Conservation (phyloP, 2,888 invertebrate species). For the Eupithecia insigniata region DNA sequence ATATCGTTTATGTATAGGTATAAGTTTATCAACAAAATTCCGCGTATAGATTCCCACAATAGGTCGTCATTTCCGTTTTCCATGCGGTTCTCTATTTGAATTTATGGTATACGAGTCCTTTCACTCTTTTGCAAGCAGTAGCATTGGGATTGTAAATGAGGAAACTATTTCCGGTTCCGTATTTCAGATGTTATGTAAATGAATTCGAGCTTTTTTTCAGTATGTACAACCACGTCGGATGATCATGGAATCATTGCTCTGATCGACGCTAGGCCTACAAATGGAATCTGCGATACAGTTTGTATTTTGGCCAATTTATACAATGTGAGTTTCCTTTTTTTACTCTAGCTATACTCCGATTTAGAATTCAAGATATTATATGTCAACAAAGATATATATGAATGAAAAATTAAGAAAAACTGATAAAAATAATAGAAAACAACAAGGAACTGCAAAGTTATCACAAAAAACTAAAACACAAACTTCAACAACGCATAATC, state of each 20-base stretch:
- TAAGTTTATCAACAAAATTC: not conserved
- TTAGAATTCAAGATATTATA: no score
- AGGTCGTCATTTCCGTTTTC: not conserved
- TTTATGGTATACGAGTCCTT: not conserved
- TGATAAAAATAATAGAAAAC: no score
- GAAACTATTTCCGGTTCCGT: not conserved
- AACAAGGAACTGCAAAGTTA: no score
- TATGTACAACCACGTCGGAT: conserved; percentile 67
- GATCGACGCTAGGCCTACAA: conserved; percentile 70
- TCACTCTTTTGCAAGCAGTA: not conserved
- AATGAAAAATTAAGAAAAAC: no score
- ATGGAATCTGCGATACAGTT: conserved; percentile 70
- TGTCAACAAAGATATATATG: no score
- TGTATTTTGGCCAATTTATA: conserved; percentile 73
- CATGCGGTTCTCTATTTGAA: not conserved
- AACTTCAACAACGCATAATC: no score
- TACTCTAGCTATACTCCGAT: no score
- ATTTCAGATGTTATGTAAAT: not conserved
- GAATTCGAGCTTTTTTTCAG: conserved; percentile 49
- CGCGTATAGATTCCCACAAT: not conserved
- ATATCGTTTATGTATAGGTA: not conserved
- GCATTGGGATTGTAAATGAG: not conserved
- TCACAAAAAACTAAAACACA: no score
- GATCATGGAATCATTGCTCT: conserved; percentile 64
- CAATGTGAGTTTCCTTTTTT: conserved; percentile 61